Evolutionary conservation across 92 coral and sea anemone species (phyloP).

Genomic region (Isaurus tuberculatus): DNA sequence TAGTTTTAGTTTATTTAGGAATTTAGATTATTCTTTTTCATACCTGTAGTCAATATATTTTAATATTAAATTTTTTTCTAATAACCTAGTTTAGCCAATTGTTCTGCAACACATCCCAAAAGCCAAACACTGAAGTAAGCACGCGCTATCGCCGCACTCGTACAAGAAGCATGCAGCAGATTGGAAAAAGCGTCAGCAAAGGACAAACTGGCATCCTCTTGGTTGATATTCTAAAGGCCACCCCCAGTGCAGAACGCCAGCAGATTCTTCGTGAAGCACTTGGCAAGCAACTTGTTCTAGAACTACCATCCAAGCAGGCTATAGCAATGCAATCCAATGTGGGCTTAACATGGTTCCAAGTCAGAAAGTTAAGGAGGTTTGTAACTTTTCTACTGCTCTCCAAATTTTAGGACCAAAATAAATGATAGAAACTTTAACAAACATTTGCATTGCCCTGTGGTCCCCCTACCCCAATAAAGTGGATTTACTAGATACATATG

Average conservation of each 20-base stretch:
- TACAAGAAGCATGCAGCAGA: slow-evolving; percentile 22
- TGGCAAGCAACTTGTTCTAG: slow-evolving; percentile 17
- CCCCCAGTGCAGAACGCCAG: slow-evolving; percentile 26
- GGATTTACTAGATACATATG: background rate
- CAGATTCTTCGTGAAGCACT: slow-evolving; percentile 17
- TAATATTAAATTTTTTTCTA: background rate
- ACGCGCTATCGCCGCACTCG: slow-evolving; percentile 19
- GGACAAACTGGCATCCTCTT: slow-evolving; percentile 31
- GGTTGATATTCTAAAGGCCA: slow-evolving; percentile 8
- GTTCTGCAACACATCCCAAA: slow-evolving; percentile 36
- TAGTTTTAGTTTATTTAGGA: background rate
- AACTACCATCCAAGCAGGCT: slow-evolving; percentile 39
- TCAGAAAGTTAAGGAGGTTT: slow-evolving; percentile 12
- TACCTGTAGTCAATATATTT: background rate
- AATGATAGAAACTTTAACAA: background rate
- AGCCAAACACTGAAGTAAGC: slow-evolving; percentile 17
- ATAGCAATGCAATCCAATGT: slow-evolving; percentile 12
- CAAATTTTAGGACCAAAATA: background rate
- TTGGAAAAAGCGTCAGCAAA: slow-evolving; percentile 26
- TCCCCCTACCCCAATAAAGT: background rate
- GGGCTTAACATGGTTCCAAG: slow-evolving; percentile 23
- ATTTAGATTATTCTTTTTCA: slow-evolving; percentile 5
- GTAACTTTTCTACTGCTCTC: background rate
- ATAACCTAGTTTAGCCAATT: slow-evolving; percentile 2
- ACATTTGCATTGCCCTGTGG: background rate